Evolutionary conservation across 1,140 invertebrate genomes (phyloP), one percentile per base, ranked within the genome.

Genomic region (Aphaenogaster ashmeadi): DNA sequence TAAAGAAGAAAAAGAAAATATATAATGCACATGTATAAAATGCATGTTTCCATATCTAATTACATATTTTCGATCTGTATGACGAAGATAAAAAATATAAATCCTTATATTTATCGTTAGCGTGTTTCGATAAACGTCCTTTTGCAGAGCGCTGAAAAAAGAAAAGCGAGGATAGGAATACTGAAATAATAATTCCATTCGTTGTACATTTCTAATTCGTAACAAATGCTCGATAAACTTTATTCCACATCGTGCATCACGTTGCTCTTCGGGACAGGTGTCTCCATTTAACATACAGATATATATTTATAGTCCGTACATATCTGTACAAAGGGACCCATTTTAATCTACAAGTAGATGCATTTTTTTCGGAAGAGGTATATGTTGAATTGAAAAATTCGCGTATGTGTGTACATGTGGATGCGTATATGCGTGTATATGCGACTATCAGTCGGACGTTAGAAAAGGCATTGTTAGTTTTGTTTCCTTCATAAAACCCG

Each of bases 181-280:
- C 52, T 67, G 60, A 75, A 75, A 67, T 69, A 41, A 69, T n/a
- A 71, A 81, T 36, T 27, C 13, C 8, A 56, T 38, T 54, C 13
- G 52, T 72, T 47, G 41, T 47, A 21, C 52, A 6, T 8, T 86
- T 85, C 11, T 67, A 33, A 87, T 86, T 72, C 71, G 62, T 91
- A 91, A 89, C 89, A 88, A 93, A 93, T 90, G 77, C 83, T 91
- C 89, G 86, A 92, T 91, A 93, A 93, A 93, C 87, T 93, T 93
- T 92, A 92, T 93, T 93, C 66, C 78, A 79, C 41, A 80, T 88
- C 64, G 58, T 92, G 87, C 90, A 88, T 91, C 80, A 88, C 86
- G 67, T 83, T 87, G 66, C 66, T 77, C 54, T 87, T 86, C 44
- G 44, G 50, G 36, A 80, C 36, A 52, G 41, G 8, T 47, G 60